Conservation (phyloP, 2,888 invertebrate genomes). For the Perithous albicinctus region DNA sequence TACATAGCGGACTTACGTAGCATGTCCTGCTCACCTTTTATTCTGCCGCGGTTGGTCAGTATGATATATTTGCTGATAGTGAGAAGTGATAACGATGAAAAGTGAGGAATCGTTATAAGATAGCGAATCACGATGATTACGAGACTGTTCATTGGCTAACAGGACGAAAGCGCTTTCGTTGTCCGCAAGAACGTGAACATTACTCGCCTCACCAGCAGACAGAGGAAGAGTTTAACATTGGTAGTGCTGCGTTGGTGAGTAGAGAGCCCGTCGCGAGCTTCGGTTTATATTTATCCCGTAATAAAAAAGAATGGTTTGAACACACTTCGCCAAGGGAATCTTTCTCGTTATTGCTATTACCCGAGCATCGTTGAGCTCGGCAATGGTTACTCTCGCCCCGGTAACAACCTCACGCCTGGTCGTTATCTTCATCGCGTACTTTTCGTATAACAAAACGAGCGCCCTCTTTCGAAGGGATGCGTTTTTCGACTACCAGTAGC, state of each 20-base stretch:
- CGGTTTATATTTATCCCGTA: constrained; percentile 65
- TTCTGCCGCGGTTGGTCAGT: too few relatives aligned
- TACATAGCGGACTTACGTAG: too few relatives aligned
- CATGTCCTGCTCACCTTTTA: too few relatives aligned
- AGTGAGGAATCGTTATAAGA: constrained; percentile 4
- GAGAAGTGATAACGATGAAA: neutral
- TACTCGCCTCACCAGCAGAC: neutral
- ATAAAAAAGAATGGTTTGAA: constrained; percentile 67
- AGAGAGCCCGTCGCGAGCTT: constrained; percentile 51
- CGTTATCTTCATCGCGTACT: constrained; percentile 65
- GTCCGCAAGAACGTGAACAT: constrained; percentile 18
- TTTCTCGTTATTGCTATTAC: constrained; percentile 69
- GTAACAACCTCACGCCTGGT: constrained; percentile 60
- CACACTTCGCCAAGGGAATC: constrained; percentile 63
- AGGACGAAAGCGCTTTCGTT: constrained; percentile 32
- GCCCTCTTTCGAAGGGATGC: constrained; percentile 3
- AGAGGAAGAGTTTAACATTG: constrained; percentile 34
- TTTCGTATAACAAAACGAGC: constrained; percentile 41
- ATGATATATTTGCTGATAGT: neutral
- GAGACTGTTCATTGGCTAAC: constrained; percentile 7
- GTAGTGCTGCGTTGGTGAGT: neutral
- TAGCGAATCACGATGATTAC: constrained; percentile 40
- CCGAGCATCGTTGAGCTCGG: constrained; percentile 60
- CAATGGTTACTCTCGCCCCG: constrained; percentile 59
- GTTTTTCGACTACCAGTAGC: constrained; percentile 28